These are phyloP conservation scores for Tanytarsus gracilentus DNA, from an alignment of 2,888 invertebrate genomes.

Conservation along the genomic window DNA sequence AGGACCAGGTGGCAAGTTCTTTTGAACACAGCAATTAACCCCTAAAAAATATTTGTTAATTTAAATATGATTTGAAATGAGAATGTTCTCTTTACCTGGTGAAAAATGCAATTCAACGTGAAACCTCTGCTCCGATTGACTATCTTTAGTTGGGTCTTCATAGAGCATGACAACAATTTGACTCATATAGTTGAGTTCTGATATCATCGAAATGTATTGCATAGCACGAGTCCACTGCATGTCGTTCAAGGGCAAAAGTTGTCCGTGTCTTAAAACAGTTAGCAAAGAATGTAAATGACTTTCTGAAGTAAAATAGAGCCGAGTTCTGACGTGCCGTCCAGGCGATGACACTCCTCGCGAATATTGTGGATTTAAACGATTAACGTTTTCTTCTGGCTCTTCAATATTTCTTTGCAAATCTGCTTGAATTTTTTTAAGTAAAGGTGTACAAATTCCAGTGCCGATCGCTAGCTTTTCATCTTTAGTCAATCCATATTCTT, in stretches of 20 bases:
- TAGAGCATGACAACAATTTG: constrained; percentile 98
- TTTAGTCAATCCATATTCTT: constrained; percentile 94
- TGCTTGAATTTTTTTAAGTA: constrained; percentile 88
- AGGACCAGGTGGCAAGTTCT: constrained; percentile 85
- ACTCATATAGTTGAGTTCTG: constrained; percentile 98
- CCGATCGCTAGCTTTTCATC: constrained; percentile 95
- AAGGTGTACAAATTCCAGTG: constrained; percentile 93
- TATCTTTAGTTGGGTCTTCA: constrained; percentile 96
- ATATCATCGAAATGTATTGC: constrained; percentile 96
- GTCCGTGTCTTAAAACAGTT: constrained; percentile 89
- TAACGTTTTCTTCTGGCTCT: constrained; percentile 88
- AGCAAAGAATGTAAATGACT: constrained; percentile 97
- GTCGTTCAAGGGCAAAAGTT: constrained; percentile 75
- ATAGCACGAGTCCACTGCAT: constrained; percentile 98
- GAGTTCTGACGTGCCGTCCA: constrained; percentile 92
- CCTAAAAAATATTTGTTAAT: constrained; percentile 77
- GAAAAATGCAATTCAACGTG: constrained; percentile 99
- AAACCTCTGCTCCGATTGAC: constrained; percentile 83
- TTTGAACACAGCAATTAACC: constrained; percentile 91
- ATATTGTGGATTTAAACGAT: constrained; percentile 92
- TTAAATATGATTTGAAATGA: not conserved
- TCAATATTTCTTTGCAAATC: constrained; percentile 91
- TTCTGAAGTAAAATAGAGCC: constrained; percentile 99
- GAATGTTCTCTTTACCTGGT: constrained; percentile 49
- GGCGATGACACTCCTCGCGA: constrained; percentile 97